phyloP scores from a whole-genome alignment of 2,797 vertebrate species.

The Mus caroli region DNA sequence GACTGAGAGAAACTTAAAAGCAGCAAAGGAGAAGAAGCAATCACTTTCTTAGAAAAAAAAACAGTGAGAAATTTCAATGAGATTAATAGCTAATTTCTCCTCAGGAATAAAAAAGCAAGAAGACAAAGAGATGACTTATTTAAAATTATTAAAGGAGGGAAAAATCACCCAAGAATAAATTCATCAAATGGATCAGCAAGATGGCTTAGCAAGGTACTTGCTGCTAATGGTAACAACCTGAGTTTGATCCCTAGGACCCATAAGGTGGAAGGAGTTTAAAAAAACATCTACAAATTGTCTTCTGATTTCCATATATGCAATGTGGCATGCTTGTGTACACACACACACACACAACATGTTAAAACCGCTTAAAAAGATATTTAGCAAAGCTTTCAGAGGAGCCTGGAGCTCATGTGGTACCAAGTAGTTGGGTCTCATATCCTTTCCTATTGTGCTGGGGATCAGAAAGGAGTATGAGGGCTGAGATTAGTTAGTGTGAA shows the following conservation, averaged over 20 bases:
- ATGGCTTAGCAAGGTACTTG: not conserved
- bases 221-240: not conserved
- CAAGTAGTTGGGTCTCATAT: not conserved
- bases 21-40: not conserved
- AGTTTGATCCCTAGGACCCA: not conserved
- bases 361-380: not conserved
- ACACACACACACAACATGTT: not conserved
- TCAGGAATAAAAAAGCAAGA: not conserved
- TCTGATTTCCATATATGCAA: not conserved
- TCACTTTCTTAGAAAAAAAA: not conserved
- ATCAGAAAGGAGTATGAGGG: not conserved
- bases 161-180: not conserved
- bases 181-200: not conserved
- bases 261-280: not conserved
- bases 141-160: not conserved
- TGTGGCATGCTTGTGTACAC: not conserved
- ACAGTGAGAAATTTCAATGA: not conserved
- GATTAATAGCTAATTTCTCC: not conserved
- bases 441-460: not conserved
- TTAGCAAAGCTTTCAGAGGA: not conserved
- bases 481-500: not conserved
- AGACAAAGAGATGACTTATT: not conserved
- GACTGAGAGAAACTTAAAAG: not conserved
- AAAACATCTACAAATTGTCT: not conserved
- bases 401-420: not conserved